Evolutionary conservation across 2,888 invertebrate genomes (phyloP), one percentile per base, ranked within the genome.

Genomic region (Drosophila aldrichi): DNA sequence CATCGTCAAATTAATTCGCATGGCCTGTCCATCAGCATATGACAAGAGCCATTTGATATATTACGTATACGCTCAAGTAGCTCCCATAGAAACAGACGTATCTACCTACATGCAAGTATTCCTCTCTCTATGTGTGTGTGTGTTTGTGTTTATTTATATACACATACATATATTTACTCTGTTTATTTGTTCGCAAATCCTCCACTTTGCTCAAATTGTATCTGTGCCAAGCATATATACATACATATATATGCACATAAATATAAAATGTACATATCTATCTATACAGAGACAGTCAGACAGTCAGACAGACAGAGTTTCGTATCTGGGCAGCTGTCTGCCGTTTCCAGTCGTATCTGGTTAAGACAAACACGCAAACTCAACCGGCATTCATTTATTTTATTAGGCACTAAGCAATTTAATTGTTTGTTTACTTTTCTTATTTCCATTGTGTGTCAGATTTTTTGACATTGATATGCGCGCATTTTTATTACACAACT

Each of bases 401-500:
- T 88, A 86, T 86, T 83, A 86, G 86, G 87, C 84, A 75, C 82
- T 77, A 81, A 88, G 79, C 77, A 84, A 86, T 87, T 88, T 86
- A 86, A 86, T 86, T 86, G 89, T 86, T 86, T 86, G 86, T 88
- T 86, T 86, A 88, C 86, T 77, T 84, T 84, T 71, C 80, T 75
- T 78, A 82, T 86, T 86, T 73, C 77, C 77, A 81, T 75, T 86
- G 80, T 83, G 79, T 88, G 89, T 88, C 86, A 82, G 86, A 86
- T 86, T 86, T 79, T 84, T 79, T 84, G 89, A 86, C 86, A 86
- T 84, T 88, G 86, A 86, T 88, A 86, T 79, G 87, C 82, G 82
- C 82, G 87, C 89, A 78, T 79, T 86, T 88, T 82, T 82, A 86
- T 86, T 88, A 81, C 79, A 82, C 84, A 86, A 83, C 71, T 70